A percentile compares a stretch with the other conserved stretches of the same genome.
These are phyloP conservation scores for Lucifuga dentata DNA, from an alignment of 2,113 vertebrate species.

Conservation along the genomic window DNA sequence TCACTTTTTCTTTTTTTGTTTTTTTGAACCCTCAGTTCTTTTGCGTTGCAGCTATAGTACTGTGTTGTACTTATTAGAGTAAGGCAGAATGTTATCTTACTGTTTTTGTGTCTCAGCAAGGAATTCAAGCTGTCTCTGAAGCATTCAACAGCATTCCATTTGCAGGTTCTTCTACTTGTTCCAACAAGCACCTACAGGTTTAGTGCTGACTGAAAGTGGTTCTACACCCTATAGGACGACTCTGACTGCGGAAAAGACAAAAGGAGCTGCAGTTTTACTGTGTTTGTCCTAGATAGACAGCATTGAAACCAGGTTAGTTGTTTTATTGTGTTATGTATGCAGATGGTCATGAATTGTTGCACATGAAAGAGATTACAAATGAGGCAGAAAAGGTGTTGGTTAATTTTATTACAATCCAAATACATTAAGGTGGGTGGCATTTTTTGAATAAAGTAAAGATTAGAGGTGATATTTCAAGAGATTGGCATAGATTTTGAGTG, in stretches of 20 bases:
- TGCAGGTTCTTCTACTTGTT: conserved; percentile 59
- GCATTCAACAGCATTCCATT: conserved; percentile 61
- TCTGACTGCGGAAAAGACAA: conserved; percentile 31
- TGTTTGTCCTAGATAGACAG: conserved; percentile 32
- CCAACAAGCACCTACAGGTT: conserved; percentile 48
- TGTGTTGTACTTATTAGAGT: neutral
- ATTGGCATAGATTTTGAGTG: conserved; percentile 9
- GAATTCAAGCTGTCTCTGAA: neutral
- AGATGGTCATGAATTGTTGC: conserved; percentile 13
- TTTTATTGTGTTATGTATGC: conserved; percentile 29
- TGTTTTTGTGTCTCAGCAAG: neutral
- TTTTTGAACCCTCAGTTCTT: too few species aligned
- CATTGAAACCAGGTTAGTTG: conserved; percentile 32
- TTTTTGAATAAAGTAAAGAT: neutral
- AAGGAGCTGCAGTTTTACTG: conserved; percentile 42
- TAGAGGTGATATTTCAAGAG: neutral
- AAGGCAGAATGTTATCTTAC: conserved; percentile 1
- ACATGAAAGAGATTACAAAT: neutral
- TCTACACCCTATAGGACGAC: conserved; percentile 37
- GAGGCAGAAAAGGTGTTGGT: neutral
- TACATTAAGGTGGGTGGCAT: conserved; percentile 7
- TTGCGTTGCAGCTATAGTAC: neutral
- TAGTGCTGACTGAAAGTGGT: conserved; percentile 4
- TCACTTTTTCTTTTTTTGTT: too few species aligned
- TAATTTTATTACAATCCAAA: neutral